These are phyloP conservation scores for Desoria tigrina DNA, from an alignment of 2,888 invertebrate species.

Conservation along the genomic window DNA sequence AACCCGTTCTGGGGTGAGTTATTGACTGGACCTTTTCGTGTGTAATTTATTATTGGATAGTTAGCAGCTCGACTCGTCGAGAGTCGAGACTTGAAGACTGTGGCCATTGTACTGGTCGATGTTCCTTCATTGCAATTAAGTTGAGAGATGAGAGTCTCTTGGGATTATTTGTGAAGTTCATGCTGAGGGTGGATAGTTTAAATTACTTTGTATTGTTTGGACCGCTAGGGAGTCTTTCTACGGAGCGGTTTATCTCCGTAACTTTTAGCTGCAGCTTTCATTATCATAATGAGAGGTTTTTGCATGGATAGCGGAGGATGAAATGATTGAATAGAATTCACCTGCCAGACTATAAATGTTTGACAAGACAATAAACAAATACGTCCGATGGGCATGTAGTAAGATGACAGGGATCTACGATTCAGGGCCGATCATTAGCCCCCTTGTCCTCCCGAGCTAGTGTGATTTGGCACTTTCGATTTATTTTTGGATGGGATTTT, in stretches of 20 bases:
- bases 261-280: neutral
- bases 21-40: conserved; percentile 15
- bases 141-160: neutral
- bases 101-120: too few species aligned
- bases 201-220: conserved; percentile 15
- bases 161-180: conserved; percentile 12
- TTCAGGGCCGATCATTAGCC: too few species aligned
- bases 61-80: conserved; percentile 3
- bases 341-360: conserved; percentile 1
- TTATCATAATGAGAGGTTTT: conserved; percentile 10
- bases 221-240: conserved; percentile 9
- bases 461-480: too few species aligned
- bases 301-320: neutral
- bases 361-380: conserved; percentile 18
- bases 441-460: too few species aligned
- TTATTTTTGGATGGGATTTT: too few species aligned
- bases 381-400: neutral
- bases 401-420: neutral
- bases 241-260: neutral
- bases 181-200: conserved; percentile 16
- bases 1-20: conserved; percentile 2
- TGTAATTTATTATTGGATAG: conserved; percentile 9
- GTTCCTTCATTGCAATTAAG: too few species aligned
- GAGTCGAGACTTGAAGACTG: too few species aligned
- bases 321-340: conserved; percentile 9